Base-by-base conservation (phyloP, 2,113 vertebrate species). In the Xyliphius kryptos region DNA sequence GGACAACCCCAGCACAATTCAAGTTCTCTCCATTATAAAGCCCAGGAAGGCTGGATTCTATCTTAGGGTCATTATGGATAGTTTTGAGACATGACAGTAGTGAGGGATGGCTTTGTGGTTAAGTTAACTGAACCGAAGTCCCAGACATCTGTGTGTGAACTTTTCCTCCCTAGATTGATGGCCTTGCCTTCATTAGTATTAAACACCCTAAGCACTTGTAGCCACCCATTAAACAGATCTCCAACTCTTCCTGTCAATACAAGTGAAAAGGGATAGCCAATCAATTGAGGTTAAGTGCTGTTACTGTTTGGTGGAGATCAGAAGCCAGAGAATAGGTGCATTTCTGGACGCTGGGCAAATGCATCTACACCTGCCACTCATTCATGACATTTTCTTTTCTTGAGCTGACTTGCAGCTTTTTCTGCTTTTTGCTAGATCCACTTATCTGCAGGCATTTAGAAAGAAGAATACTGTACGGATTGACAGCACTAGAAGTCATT, bases 401-500 rank as follows among this genome's bases (percentile, higher is more conserved):
- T 53, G 19, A 3, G n/a, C n/a, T n/a, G n/a, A n/a, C n/a, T n/a
- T n/a, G n/a, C 41, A 13, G 10, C 43, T 12, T 58, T 46, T 22
- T 20, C 38, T 19, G 2, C 1, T 32, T 53, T 22, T n/a, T 6
- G 40, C 41, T 54, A 66, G 48, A 52, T 14, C 36, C 9, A 38
- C 10, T 21, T 90, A 88, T 88, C 90, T 87, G 85, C 83, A 88
- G 86, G 88, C 84, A 6, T 82, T 86, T 88, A 90, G 87, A 83
- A 89, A 90, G 89, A 88, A 82, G 88, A 90, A 89, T 92, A 89
- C 89, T 87, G 54, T 82, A 83, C 94, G 92, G 93, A 98, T 92
- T 97, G 95, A 97, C 95, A 97, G 91, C 90, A 88, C 89, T 85
- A 85, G 91, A 92, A 96, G 93, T 95, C 93, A 98, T 98, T 98